Base-by-base conservation (phyloP, 2,888 invertebrate genomes). In the Thereva unica region DNA sequence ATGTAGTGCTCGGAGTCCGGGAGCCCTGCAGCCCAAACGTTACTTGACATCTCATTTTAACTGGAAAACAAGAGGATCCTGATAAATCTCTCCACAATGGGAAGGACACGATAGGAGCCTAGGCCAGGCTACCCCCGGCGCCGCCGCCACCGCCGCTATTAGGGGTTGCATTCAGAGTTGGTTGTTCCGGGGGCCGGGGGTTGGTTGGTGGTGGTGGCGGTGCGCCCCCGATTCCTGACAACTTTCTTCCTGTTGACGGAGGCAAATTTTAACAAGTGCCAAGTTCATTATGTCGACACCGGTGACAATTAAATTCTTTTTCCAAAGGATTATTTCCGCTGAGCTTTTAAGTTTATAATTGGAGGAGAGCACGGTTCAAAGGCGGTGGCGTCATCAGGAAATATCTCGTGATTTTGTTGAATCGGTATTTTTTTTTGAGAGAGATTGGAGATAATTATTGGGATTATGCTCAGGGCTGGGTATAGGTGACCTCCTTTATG, bases 31-130 rank as follows among this genome's bases (percentile, higher is more conserved):
- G 53, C 64, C 23, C 64, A 64, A 61, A 77, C 77, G 75, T 75
- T 77, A 77, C 77, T 78, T 77, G 78, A 78, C 78, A 77, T 77
- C 75, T 78, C 77, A 78, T 77, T 78, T 78, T 78, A 77, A 78
- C 77, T 75, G 78, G 78, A 78, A 78, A 77, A 77, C 77, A 77
- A 77, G 76, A 77, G 23, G 78, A 76, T 76, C 74, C 73, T 59
- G 66, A 68, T 68, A 67, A 68, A 68, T 68, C 56, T 63, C 54
- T 64, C 54, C 57, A 63, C 63, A 68, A 44, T 57, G 66, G 64
- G 37, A 54, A 54, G 47, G 37, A 53, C 47, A 42, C 37, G 64
- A 55, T 45, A 64, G 42, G 53, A 64, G 53, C 53, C 52, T 44
- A 53, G 53, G 8, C 42, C 8, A 8, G 9, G 9, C 3, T 44